Evolutionary conservation across 1,140 invertebrate species (phyloP), one percentile per base, ranked within the genome.

Genomic region (Papilio polyxenes): DNA sequence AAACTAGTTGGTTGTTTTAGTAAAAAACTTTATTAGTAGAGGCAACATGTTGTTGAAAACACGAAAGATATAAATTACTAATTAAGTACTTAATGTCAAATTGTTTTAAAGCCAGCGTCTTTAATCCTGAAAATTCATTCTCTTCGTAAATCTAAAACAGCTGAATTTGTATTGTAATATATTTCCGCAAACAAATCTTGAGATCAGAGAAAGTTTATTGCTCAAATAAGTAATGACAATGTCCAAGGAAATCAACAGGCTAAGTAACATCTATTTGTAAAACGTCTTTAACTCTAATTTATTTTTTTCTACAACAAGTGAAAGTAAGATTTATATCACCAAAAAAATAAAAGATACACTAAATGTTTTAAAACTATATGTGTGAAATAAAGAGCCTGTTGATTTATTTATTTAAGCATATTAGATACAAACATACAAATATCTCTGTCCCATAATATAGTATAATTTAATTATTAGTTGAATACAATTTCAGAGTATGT

Each of bases 241-340:
- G 23, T 65, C 62, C 9, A 31, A 65, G 62, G 62, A 37, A 65
- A 65, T 15, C 23, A 31, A 31, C 23, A 31, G 23, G 10, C 62
- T 65, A 65, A 65, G 62, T 65, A 65, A 65, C 62, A 65, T 65
- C 20, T 65, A 65, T 65, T 65, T 65, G 62, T 65, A 65, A 65
- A 31, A 11, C 31, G 62, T 65, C 62, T 31, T 31, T 10, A 65
- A 31, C 23, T 31, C 9, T 65, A 31, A 65, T 65, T 65, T 65
- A 62, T 17, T 10, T 10, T 6, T 3, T 31, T 65, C 31, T 65
- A 6, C 3, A 10, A 37, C 62, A 65, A 11, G 62, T 37, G 62
- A 65, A 65, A 65, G 62, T 65, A 13, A 37, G 23, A 31, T 31
- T 65, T 31, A 31, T 13, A 8, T 37, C 17, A 31, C 10, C 62